Evolutionary conservation across 2,113 vertebrate species (phyloP).

Genomic region (Bubo scandiacus): DNA sequence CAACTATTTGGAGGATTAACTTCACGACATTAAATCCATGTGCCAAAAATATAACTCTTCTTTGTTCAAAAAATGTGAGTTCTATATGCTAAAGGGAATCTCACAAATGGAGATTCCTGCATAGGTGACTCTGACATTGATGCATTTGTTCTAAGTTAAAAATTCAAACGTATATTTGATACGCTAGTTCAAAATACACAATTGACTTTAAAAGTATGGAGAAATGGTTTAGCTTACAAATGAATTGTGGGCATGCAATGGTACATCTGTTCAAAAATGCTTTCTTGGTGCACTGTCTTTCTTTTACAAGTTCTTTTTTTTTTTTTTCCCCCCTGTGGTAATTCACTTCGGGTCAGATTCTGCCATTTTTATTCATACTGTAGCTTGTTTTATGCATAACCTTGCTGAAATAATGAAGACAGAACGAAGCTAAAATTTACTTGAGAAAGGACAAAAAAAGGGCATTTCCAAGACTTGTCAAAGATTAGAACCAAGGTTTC

Average conservation of each 20-base stretch:
- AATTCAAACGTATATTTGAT: background rate
- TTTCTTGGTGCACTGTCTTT: background rate
- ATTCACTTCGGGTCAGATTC: background rate
- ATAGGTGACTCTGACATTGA: background rate
- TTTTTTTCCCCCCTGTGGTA: background rate
- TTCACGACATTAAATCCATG: background rate
- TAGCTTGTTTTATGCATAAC: slow-evolving; percentile 2
- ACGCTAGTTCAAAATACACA: background rate
- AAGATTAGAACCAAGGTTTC: background rate
- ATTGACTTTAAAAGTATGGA: background rate
- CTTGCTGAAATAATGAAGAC: background rate
- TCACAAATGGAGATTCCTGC: background rate
- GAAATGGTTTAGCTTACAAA: background rate
- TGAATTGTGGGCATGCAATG: background rate
- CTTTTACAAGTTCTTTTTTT: background rate
- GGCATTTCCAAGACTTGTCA: background rate
- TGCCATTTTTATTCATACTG: slow-evolving; percentile 15
- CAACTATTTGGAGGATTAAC: background rate
- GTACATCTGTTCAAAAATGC: background rate
- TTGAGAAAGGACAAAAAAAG: background rate
- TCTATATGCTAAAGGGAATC: background rate
- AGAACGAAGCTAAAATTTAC: background rate
- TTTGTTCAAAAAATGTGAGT: background rate
- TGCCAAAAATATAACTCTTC: background rate
- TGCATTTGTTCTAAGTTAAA: background rate